Evolutionary conservation across 2,888 invertebrate species (phyloP).

Genomic region (Schizaphis graminum): DNA sequence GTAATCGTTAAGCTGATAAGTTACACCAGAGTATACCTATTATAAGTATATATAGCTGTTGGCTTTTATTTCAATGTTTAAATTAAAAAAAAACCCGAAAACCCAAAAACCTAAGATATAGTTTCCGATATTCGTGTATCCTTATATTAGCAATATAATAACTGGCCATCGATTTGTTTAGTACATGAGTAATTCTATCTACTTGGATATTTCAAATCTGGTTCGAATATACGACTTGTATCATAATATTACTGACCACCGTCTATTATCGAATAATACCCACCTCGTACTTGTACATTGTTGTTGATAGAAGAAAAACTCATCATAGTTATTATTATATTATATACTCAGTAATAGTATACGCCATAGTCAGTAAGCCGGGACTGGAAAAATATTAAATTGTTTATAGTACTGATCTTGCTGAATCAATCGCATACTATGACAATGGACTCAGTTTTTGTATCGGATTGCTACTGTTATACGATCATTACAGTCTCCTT

Average conservation of each 20-base stretch:
- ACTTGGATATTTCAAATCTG: not conserved
- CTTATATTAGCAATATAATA: not conserved
- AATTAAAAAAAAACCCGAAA: not conserved
- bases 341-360: conserved; percentile 12
- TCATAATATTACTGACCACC: not conserved
- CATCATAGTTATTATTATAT: not conserved
- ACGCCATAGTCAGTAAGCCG: not conserved
- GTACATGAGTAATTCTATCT: not conserved
- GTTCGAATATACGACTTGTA: not conserved
- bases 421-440: not conserved
- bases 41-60: not conserved
- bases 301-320: not conserved
- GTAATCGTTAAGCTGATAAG: not conserved
- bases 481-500: not conserved
- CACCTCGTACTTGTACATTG: not conserved
- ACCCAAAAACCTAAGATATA: not conserved
- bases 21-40: not conserved
- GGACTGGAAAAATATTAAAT: not conserved
- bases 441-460: conserved; percentile 1
- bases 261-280: not conserved
- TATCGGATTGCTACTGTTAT: not conserved
- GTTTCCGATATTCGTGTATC: not conserved
- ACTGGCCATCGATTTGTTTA: not conserved
- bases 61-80: not conserved
- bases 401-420: not conserved